Percentiles rank a stretch among this genome's conserved stretches.
Conservation (phyloP, 1,140 invertebrate species). For the Parasteatoda tepidariorum region DNA sequence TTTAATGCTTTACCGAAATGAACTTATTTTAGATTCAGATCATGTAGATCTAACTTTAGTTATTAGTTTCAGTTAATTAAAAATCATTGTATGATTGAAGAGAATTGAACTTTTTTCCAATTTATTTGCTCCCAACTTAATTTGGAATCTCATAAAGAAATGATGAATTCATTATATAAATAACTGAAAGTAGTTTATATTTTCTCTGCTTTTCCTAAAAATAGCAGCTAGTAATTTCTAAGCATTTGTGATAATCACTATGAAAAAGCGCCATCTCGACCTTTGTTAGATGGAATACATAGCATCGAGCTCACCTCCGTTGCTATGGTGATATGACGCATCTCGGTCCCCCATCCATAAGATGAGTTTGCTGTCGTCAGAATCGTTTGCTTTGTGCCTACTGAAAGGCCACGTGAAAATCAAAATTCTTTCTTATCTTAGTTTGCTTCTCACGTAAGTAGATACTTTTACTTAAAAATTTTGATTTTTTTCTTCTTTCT, state of each 20-base stretch:
- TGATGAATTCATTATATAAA: too few species aligned
- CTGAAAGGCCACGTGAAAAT: constrained; percentile 34
- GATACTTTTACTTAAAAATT: background rate
- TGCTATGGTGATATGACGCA: constrained; percentile 56
- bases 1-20: too few species aligned
- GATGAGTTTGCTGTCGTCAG: constrained; percentile 13
- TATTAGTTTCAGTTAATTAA: too few species aligned
- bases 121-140: too few species aligned
- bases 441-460: background rate
- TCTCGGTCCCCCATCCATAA: constrained; percentile 25
- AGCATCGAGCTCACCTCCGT: constrained; percentile 53
- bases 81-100: too few species aligned
- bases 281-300: constrained; percentile 35
- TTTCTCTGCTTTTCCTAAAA: constrained; percentile 4
- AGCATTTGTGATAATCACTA: background rate
- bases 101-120: too few species aligned
- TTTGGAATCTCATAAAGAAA: too few species aligned
- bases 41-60: too few species aligned
- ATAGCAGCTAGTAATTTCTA: constrained; percentile 21
- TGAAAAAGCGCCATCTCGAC: constrained; percentile 55
- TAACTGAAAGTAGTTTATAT: too few species aligned
- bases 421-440: background rate
- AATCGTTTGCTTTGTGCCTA: constrained; percentile 1
- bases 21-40: too few species aligned
- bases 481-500: background rate